Evolutionary conservation across 2,797 vertebrate genomes (phyloP).

Genomic region (Anas flavirostris): DNA sequence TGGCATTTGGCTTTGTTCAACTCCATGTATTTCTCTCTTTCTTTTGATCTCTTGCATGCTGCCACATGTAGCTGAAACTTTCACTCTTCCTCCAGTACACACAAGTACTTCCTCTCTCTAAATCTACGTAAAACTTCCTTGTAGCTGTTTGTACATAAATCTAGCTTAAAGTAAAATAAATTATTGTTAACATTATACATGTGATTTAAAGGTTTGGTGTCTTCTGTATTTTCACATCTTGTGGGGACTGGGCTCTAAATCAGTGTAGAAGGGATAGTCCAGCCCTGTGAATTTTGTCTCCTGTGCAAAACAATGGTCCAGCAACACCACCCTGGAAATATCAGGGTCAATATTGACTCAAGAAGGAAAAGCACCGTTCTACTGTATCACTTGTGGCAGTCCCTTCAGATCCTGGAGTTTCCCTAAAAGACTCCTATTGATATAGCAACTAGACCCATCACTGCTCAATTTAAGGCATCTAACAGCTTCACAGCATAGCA

Average conservation of each 20-base stretch:
- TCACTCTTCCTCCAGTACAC: conserved; percentile 11
- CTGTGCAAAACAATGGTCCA: neutral
- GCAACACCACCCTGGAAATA: conserved; percentile 42
- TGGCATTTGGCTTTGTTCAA: neutral
- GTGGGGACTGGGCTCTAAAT: neutral
- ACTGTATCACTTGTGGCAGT: conserved; percentile 10
- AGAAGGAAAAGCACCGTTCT: conserved; percentile 63
- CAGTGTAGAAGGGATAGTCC: neutral
- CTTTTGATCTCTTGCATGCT: neutral
- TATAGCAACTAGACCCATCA: neutral
- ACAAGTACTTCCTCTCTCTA: conserved; percentile 37
- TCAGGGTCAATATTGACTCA: conserved; percentile 63
- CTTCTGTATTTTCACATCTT: neutral
- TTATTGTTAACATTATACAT: neutral
- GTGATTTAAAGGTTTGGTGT: neutral
- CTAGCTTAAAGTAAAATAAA: neutral
- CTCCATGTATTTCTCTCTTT: neutral
- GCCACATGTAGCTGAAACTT: conserved; percentile 43
- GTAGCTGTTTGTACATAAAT: neutral
- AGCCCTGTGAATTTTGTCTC: neutral
- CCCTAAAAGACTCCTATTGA: conserved; percentile 55
- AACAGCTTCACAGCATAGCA: neutral
- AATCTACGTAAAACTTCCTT: conserved; percentile 23
- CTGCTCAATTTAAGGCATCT: neutral
- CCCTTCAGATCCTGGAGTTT: conserved; percentile 61